Conservation (phyloP, 23 tunicate species). For the Halocynthia aurantium region DNA sequence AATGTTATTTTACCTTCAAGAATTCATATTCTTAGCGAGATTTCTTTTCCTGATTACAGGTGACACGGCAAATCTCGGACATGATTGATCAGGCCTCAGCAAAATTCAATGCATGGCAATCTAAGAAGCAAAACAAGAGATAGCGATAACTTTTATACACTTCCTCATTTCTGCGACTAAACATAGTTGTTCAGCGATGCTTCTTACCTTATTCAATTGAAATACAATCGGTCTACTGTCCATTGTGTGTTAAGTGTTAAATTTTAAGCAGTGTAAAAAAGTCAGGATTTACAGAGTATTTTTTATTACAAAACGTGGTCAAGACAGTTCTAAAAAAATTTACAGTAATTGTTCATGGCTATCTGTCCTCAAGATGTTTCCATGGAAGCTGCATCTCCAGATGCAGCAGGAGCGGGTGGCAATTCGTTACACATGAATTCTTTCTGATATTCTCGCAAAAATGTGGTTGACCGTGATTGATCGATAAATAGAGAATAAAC, state of each 20-base stretch:
- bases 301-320: no score
- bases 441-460: slow-evolving; percentile 86
- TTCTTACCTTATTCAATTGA: no score
- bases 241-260: no score
- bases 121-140: slow-evolving; percentile 27
- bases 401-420: slow-evolving; percentile 3
- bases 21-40: not conserved
- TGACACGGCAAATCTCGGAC: slow-evolving; percentile 61
- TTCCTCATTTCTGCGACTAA: no score
- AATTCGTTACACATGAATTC: slow-evolving; percentile 83
- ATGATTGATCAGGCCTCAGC: slow-evolving; percentile 44
- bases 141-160: not conserved
- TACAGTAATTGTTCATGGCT: no score
- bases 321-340: no score
- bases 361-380: slow-evolving; percentile 28
- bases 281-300: no score
- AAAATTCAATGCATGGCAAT: slow-evolving; percentile 61
- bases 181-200: no score
- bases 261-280: no score
- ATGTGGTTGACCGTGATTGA: slow-evolving; percentile 91
- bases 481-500: slow-evolving; percentile 90
- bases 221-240: no score
- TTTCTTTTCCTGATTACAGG: slow-evolving; percentile 32
- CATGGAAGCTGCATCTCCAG: slow-evolving; percentile 71
- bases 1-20: not conserved